Evolutionary conservation across 2,797 vertebrate genomes (phyloP).

Genomic region (Rhinophrynus dorsalis): DNA sequence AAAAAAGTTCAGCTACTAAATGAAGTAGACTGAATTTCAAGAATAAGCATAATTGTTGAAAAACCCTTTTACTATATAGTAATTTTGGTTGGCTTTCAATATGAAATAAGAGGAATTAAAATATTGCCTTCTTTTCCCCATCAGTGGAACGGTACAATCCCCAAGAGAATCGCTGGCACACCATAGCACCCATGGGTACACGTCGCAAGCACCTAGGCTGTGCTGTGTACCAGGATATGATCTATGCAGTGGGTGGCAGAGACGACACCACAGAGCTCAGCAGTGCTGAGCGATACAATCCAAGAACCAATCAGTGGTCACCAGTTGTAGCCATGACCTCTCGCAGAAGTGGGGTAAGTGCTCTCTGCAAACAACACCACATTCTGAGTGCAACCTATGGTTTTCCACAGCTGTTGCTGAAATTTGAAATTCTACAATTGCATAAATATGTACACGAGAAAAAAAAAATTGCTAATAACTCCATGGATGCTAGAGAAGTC

Average conservation of each 20-base stretch:
- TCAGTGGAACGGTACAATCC: constrained; percentile 92
- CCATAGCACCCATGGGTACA: constrained; percentile 96
- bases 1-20: too few relatives aligned
- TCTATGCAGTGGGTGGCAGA: constrained; percentile 95
- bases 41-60: too few relatives aligned
- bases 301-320: constrained; percentile 97
- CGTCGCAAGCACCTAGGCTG: constrained; percentile 96
- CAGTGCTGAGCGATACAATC: constrained; percentile 96
- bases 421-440: too few relatives aligned
- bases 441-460: too few relatives aligned
- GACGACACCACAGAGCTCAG: constrained; percentile 97
- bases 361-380: neutral
- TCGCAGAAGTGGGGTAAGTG: constrained; percentile 89
- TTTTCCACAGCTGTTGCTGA: too few relatives aligned
- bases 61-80: too few relatives aligned
- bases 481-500: too few relatives aligned
- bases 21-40: too few relatives aligned
- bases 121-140: constrained; percentile 23
- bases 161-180: constrained; percentile 98
- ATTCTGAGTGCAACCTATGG: too few relatives aligned
- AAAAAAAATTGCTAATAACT: too few relatives aligned
- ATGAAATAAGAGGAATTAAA: too few relatives aligned
- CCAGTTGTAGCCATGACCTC: constrained; percentile 98
- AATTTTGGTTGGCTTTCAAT: too few relatives aligned
- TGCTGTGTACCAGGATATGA: constrained; percentile 98